A percentile compares a stretch with the other conserved stretches of the same genome.
These are phyloP conservation scores for Rhineura floridana DNA, from an alignment of 2,113 vertebrate species.

Conservation along the genomic window DNA sequence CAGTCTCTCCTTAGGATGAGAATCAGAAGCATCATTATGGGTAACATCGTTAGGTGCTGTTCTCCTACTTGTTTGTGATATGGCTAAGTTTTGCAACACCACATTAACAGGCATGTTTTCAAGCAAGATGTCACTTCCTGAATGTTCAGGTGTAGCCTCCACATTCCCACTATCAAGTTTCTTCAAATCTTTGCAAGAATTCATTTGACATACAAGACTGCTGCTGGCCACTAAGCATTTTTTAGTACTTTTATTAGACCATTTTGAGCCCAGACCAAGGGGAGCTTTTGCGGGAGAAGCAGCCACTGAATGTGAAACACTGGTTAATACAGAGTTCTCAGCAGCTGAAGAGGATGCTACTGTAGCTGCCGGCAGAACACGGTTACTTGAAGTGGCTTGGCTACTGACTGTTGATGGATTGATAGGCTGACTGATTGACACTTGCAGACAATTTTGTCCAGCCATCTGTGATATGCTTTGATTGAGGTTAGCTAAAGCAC, in stretches of 20 bases:
- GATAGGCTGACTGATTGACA: slow-evolving; percentile 73
- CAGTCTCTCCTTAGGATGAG: slow-evolving; percentile 47
- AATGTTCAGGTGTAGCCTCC: slow-evolving; percentile 32
- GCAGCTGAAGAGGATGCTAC: slow-evolving; percentile 52
- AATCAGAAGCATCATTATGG: slow-evolving; percentile 33
- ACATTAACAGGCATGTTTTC: slow-evolving; percentile 35
- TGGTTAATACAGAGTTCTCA: slow-evolving; percentile 64
- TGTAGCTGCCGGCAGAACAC: slow-evolving; percentile 63
- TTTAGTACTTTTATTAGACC: slow-evolving; percentile 79
- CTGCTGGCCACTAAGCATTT: slow-evolving; percentile 74
- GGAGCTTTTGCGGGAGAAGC: slow-evolving; percentile 51
- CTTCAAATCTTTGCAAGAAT: slow-evolving; percentile 65
- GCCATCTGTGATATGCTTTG: slow-evolving; percentile 95
- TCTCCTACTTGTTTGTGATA: background rate
- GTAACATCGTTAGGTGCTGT: rapidly evolving
- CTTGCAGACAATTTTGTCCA: slow-evolving; percentile 83
- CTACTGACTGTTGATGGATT: slow-evolving; percentile 73
- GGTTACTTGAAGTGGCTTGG: slow-evolving; percentile 67
- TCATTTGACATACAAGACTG: slow-evolving; percentile 56
- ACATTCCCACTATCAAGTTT: slow-evolving; percentile 54
- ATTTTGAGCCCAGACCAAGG: slow-evolving; percentile 76
- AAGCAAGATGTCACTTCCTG: background rate
- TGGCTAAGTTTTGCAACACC: slow-evolving; percentile 22
- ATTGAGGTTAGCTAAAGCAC: slow-evolving; percentile 95
- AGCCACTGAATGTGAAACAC: slow-evolving; percentile 50